These are phyloP conservation scores for Penaeus indicus DNA, from an alignment of 1,140 invertebrate genomes.

Conservation along the genomic window DNA sequence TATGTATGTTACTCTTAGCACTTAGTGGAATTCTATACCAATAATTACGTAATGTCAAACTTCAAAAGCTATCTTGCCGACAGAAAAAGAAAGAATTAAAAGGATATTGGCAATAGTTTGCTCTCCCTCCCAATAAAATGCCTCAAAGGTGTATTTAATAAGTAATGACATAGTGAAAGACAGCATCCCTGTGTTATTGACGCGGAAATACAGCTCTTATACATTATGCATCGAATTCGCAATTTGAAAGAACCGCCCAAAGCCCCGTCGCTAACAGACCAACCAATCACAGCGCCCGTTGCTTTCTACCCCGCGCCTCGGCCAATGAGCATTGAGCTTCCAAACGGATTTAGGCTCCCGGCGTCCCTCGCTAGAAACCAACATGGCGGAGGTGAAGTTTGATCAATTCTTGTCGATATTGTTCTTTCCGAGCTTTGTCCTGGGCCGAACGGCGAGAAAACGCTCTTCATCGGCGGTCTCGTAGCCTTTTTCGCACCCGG, in stretches of 20 bases:
- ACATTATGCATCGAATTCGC: not conserved
- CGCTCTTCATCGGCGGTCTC: not conserved
- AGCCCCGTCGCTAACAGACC: not conserved
- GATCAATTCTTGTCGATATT: constrained; percentile 61
- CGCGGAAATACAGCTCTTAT: not conserved
- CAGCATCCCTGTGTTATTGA: not conserved
- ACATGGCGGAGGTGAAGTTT: constrained; percentile 62
- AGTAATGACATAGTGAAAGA: no score
- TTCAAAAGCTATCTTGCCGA: no score
- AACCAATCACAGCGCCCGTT: constrained; percentile 26
- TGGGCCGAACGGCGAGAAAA: not conserved
- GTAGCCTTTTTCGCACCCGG: not conserved
- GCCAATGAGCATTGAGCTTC: constrained; percentile 17
- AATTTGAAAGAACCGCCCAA: constrained; percentile 51
- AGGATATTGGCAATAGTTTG: no score
- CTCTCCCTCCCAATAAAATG: no score
- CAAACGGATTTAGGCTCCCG: constrained; percentile 15
- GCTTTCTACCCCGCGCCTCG: not conserved
- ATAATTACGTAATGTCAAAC: no score
- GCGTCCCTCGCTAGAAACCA: constrained; percentile 56
- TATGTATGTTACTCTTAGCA: no score
- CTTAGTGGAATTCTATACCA: no score
- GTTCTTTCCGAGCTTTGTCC: constrained; percentile 15
- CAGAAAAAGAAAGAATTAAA: no score
- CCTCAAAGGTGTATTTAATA: no score